Percentiles rank a stretch among this genome's conserved stretches.
These are phyloP conservation scores for Eupeodes latifasciatus DNA, from an alignment of 2,888 invertebrate species.

Conservation along the genomic window DNA sequence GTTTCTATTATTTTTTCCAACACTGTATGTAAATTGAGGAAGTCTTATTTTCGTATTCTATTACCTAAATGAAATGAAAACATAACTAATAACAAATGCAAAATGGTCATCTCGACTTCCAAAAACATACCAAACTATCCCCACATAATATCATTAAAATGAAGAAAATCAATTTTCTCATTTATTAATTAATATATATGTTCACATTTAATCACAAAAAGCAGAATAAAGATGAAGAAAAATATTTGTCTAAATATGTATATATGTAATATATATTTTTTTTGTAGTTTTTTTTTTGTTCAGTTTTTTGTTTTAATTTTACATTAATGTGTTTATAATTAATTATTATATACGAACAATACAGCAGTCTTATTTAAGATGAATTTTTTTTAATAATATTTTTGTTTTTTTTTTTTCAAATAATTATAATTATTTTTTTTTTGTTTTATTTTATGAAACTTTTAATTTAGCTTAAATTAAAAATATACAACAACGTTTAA, in stretches of 20 bases:
- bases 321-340: slow-evolving; percentile 81
- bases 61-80: too few species aligned
- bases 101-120: too few species aligned
- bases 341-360: slow-evolving; percentile 83
- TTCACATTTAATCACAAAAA: slow-evolving; percentile 77
- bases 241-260: slow-evolving; percentile 75
- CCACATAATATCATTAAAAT: slow-evolving; percentile 65
- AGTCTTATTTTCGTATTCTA: too few species aligned
- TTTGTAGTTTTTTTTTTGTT: slow-evolving; percentile 71
- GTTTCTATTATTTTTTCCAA: too few species aligned
- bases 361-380: slow-evolving; percentile 84
- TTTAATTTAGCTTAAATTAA: slow-evolving; percentile 76
- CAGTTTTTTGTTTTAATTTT: slow-evolving; percentile 63
- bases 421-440: slow-evolving; percentile 78
- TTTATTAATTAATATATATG: slow-evolving; percentile 74
- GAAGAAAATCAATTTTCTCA: slow-evolving; percentile 75
- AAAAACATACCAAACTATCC: background rate
- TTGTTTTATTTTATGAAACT: slow-evolving; percentile 72
- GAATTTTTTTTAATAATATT: slow-evolving; percentile 80
- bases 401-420: slow-evolving; percentile 77
- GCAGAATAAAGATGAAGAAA: slow-evolving; percentile 74
- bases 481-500: slow-evolving; percentile 74
- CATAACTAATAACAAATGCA: too few species aligned
- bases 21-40: too few species aligned
- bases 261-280: slow-evolving; percentile 68